Percentiles rank a stretch among this genome's conserved stretches.
Conservation (phyloP, 2,888 invertebrate genomes). For the Leptinotarsa rubiginosa region DNA sequence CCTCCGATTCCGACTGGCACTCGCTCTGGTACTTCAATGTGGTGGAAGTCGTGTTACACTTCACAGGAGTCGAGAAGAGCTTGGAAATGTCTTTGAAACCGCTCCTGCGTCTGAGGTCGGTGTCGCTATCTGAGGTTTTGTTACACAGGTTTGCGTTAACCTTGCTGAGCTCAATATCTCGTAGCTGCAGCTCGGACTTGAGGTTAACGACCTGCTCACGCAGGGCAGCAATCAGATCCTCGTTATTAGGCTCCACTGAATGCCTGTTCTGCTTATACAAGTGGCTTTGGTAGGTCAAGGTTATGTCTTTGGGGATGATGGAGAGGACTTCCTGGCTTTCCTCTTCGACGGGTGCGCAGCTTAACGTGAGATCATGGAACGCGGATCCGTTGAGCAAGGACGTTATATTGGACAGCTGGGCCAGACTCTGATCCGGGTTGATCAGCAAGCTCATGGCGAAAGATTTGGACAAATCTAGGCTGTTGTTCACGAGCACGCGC, state of each 20-base stretch:
- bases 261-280: constrained; percentile 51
- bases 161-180: constrained; percentile 61
- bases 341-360: constrained; percentile 30
- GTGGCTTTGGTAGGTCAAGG: constrained; percentile 61
- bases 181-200: constrained; percentile 61
- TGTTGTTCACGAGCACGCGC: constrained; percentile 70
- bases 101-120: constrained; percentile 20
- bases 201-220: constrained; percentile 63
- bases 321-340: constrained; percentile 54
- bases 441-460: constrained; percentile 65
- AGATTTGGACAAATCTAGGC: constrained; percentile 69
- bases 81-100: constrained; percentile 36
- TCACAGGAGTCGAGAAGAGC: constrained; percentile 41
- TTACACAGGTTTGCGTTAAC: constrained; percentile 42
- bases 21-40: constrained; percentile 57
- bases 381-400: constrained; percentile 63
- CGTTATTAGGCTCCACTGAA: constrained; percentile 44
- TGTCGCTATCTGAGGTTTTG: constrained; percentile 47
- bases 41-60: constrained; percentile 50
- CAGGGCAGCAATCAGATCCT: constrained; percentile 58
- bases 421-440: constrained; percentile 67
- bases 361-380: constrained; percentile 51
- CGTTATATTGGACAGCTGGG: constrained; percentile 67
- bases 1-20: constrained; percentile 79
- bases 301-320: constrained; percentile 58